Conservation (phyloP, 2,113 vertebrate genomes). For the Falco punctatus region DNA sequence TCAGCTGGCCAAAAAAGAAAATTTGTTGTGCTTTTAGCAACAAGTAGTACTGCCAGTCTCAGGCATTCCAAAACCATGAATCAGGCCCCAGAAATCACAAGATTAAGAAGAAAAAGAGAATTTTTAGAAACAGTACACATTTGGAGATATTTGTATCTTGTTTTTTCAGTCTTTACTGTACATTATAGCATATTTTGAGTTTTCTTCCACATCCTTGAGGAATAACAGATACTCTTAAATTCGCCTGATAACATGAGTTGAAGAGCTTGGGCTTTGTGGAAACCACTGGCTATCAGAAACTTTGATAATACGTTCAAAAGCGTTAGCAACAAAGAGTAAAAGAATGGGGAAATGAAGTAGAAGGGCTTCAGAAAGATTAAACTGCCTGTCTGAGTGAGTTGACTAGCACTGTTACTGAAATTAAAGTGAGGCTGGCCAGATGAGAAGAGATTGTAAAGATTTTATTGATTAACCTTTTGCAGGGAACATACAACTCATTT, state of each 20-base stretch:
- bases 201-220: not conserved
- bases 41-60: not conserved
- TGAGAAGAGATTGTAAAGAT: slow-evolving; percentile 45
- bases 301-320: not conserved
- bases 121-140: not conserved
- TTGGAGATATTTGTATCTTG: not conserved
- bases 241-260: not conserved
- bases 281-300: not conserved
- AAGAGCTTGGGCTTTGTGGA: not conserved
- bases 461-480: slow-evolving; percentile 51
- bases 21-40: not conserved
- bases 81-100: not conserved
- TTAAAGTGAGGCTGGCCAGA: slow-evolving; percentile 38
- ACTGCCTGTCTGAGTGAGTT: not conserved
- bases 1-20: not conserved
- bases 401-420: slow-evolving; percentile 20
- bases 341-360: not conserved
- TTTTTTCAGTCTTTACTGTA: not conserved
- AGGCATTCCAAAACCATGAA: not conserved
- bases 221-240: not conserved
- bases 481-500: slow-evolving; percentile 42
- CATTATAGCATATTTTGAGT: not conserved
- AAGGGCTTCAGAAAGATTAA: slow-evolving; percentile 26
- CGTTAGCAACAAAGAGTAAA: not conserved
- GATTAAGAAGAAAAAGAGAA: not conserved